Percentiles rank a stretch among this genome's conserved stretches.
These are phyloP conservation scores for Corythoichthys intestinalis DNA, from an alignment of 2,113 vertebrate genomes.

Conservation along the genomic window DNA sequence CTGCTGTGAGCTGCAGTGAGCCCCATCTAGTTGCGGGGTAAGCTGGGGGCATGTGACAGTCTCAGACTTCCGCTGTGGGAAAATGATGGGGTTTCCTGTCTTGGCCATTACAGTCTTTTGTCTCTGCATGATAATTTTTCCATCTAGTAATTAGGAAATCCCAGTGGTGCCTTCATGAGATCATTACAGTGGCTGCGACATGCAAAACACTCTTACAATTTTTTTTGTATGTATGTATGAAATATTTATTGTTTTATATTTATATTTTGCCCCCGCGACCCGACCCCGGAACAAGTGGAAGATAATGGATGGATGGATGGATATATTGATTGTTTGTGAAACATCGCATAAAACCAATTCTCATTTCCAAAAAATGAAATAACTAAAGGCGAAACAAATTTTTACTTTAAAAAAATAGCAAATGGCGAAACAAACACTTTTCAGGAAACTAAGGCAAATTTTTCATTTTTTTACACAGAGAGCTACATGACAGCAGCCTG, in stretches of 20 bases:
- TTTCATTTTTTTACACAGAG: not conserved
- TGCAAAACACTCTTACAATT: too few species aligned
- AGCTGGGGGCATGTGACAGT: conserved; percentile 63
- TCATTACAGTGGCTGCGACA: too few species aligned
- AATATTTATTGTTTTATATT: too few species aligned
- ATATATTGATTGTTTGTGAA: too few species aligned
- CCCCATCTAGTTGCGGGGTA: conserved; percentile 32
- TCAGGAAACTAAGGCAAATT: not conserved
- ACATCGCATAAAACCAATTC: too few species aligned
- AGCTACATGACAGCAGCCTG: not conserved
- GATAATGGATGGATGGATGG: too few species aligned
- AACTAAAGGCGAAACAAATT: too few species aligned
- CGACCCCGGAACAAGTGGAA: too few species aligned
- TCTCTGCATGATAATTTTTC: not conserved
- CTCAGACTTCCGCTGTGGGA: conserved; percentile 35
- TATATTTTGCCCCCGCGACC: too few species aligned
- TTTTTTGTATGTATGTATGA: too few species aligned
- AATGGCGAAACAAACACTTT: not conserved
- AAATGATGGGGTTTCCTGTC: conserved; percentile 9
- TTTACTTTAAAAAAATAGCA: not conserved
- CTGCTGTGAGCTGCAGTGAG: not conserved
- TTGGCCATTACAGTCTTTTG: not conserved
- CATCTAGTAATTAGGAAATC: not conserved
- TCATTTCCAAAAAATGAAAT: too few species aligned
- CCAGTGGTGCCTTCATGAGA: not conserved